phyloP scores from a whole-genome alignment of 2,888 invertebrate species.

The Morpho helenor region DNA sequence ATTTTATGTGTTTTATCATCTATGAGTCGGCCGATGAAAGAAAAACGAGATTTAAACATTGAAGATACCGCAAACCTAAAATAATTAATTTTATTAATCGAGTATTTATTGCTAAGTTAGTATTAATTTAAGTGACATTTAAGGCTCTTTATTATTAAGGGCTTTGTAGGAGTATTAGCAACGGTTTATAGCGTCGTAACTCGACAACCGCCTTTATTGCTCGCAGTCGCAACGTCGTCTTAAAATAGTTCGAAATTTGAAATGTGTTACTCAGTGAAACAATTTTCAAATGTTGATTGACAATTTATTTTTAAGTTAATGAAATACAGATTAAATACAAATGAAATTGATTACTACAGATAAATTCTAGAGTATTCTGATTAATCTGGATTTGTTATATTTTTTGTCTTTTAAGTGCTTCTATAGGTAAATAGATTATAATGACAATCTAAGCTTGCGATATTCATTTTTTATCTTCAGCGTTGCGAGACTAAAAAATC shows the following conservation, averaged over 20 bases:
- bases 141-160: constrained; percentile 43
- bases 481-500: no score
- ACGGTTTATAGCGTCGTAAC: constrained; percentile 59
- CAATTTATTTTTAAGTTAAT: background rate
- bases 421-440: no score
- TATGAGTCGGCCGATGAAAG: no score
- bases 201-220: constrained; percentile 57
- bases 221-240: constrained; percentile 52
- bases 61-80: background rate
- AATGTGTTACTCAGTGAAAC: constrained; percentile 18
- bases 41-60: no score
- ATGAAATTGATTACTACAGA: no score
- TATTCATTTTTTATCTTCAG: no score
- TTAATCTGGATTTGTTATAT: no score
- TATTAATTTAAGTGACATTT: constrained; percentile 49
- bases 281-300: constrained; percentile 2
- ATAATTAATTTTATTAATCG: constrained; percentile 5
- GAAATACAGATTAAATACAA: no score
- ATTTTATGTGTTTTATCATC: no score
- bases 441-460: no score
- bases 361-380: no score
- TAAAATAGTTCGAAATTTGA: constrained; percentile 52
- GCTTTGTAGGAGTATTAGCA: constrained; percentile 47
- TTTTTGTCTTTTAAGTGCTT: no score
- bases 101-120: constrained; percentile 12